Evolutionary conservation across 1,140 invertebrate species (phyloP).

Genomic region (Ips nitidus): DNA sequence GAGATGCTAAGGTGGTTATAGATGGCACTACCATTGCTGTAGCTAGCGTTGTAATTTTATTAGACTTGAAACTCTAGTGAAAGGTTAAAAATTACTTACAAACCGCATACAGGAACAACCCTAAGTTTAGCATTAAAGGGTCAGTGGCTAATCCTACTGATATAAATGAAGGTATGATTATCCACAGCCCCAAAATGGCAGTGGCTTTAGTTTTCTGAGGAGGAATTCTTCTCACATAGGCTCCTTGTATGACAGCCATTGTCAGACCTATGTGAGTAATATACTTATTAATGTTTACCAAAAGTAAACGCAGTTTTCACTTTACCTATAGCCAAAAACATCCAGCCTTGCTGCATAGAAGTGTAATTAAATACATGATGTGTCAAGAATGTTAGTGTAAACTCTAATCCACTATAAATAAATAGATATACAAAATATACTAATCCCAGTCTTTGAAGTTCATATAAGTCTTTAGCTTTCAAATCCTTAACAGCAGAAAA

Average conservation of each 20-base stretch:
- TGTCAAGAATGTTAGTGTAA: conserved; percentile 95
- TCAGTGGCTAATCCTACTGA: conserved; percentile 71
- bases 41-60: conserved; percentile 58
- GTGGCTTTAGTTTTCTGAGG: conserved; percentile 73
- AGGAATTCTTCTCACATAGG: conserved; percentile 80
- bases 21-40: conserved; percentile 94
- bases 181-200: conserved; percentile 75
- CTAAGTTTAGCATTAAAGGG: conserved; percentile 68
- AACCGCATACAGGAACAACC: conserved; percentile 85
- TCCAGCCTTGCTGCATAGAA: conserved; percentile 96
- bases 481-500: conserved; percentile 66
- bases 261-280: conserved; percentile 58
- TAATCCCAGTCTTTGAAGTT: conserved; percentile 74
- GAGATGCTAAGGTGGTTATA: conserved; percentile 85
- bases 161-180: conserved; percentile 88
- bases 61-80: conserved; percentile 5
- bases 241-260: conserved; percentile 94
- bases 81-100: conserved; percentile 65
- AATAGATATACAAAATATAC: conserved; percentile 96
- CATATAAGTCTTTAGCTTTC: conserved; percentile 58
- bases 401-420: conserved; percentile 96
- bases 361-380: conserved; percentile 90
- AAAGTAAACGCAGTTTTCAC: conserved; percentile 1
- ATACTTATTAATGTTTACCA: neutral
- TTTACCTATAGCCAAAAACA: conserved; percentile 91